phyloP scores from a whole-genome alignment of 35 echinoderm and acorn worm genomes.

The Ptychodera flava region DNA sequence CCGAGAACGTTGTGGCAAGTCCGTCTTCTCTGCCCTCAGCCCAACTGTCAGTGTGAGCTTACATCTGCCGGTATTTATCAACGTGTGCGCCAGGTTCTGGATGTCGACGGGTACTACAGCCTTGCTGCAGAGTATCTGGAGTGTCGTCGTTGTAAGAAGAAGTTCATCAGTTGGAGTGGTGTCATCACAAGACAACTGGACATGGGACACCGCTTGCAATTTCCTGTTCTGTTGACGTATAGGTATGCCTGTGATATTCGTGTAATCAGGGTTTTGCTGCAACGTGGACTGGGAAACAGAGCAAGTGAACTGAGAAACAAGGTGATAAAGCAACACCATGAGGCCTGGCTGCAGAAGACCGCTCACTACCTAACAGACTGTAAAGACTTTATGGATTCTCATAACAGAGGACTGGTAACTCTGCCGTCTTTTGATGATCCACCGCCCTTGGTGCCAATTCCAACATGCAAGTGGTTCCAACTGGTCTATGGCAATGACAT shows the following conservation, averaged over 20 bases:
- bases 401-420: background rate
- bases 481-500: constrained; percentile 27
- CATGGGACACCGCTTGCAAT: constrained; percentile 10
- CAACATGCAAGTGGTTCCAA: constrained; percentile 25
- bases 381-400: background rate
- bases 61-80: constrained; percentile 21
- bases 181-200: constrained; percentile 34
- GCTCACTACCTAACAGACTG: constrained; percentile 19
- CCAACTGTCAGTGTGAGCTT: constrained; percentile 10
- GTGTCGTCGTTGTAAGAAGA: constrained; percentile 24
- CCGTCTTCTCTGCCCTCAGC: constrained; percentile 16
- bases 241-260: constrained; percentile 19
- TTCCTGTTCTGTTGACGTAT: constrained; percentile 17
- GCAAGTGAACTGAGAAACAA: constrained; percentile 4
- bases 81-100: constrained; percentile 12
- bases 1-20: constrained; percentile 33
- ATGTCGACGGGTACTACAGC: constrained; percentile 13
- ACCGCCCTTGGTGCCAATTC: constrained; percentile 23
- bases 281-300: constrained; percentile 29
- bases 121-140: constrained; percentile 19
- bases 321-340: background rate
- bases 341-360: constrained; percentile 23
- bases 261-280: constrained; percentile 9
- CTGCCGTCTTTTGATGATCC: constrained; percentile 21
- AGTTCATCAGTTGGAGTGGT: constrained; percentile 21